Evolutionary conservation across 2,888 invertebrate species (phyloP).

Genomic region (Digitonthophagus gazella): DNA sequence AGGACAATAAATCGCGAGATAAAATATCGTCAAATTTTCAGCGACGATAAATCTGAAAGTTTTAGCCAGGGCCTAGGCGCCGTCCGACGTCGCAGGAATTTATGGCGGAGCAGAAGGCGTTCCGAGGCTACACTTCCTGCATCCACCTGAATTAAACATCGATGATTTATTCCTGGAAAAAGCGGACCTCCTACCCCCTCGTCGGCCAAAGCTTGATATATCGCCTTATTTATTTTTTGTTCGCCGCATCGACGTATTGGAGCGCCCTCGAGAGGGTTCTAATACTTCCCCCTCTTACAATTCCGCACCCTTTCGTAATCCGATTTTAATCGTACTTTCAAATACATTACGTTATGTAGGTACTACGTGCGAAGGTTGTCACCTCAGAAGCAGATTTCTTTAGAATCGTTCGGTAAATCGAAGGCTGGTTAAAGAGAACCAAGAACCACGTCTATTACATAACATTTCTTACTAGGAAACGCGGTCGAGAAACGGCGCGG

Average conservation of each 20-base stretch:
- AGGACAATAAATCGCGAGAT: conserved; percentile 13
- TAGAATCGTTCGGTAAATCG: background rate
- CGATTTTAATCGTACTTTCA: background rate
- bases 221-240: conserved; percentile 15
- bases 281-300: too few relatives aligned
- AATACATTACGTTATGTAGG: background rate
- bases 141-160: conserved; percentile 18
- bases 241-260: background rate
- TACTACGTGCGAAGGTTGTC: background rate
- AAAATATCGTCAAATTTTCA: conserved; percentile 17
- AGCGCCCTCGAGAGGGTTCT: too few relatives aligned
- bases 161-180: conserved; percentile 14
- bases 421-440: background rate
- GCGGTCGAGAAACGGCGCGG: background rate
- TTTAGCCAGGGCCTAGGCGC: conserved; percentile 15
- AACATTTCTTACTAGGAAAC: background rate
- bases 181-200: background rate
- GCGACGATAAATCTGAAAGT: conserved; percentile 16
- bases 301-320: too few relatives aligned
- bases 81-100: conserved; percentile 16
- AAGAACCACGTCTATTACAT: background rate
- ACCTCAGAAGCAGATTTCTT: background rate
- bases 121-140: conserved; percentile 15
- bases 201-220: conserved; percentile 6
- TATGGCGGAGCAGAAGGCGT: conserved; percentile 18